Base-by-base conservation (phyloP, 2,113 vertebrate species). In the Myanophis thanlyinensis region DNA sequence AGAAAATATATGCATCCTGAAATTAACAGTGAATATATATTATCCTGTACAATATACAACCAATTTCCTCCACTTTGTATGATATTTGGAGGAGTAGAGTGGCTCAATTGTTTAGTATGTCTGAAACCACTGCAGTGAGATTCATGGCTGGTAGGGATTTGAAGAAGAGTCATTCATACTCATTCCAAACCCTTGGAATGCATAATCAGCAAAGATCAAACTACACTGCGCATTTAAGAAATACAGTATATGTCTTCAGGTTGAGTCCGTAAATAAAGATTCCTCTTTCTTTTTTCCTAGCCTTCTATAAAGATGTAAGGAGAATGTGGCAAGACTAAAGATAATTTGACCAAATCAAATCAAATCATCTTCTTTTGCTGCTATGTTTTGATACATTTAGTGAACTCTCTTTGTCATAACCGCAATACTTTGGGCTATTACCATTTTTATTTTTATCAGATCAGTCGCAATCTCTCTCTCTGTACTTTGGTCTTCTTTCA, bases 321-420 rank as follows among this genome's bases (percentile, higher is more conserved):
- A 13, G 25, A 4, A 88, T 88, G 9, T 30, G 52, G n/a, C 5
- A 93, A 23, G 80, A 53, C 2, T 90, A 48, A 15, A 90, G 46
- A 67, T 91, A 88, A 91, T 80, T 46, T 80, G 87, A 89, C 89
- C 22, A 95, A 91, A 93, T 1, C 47, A 59, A 27, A 11, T 3
- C 18, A 84, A 89, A 91, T 5, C 44, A 0, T 15, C 47, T 94
- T 80, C 44, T 56, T 94, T 94, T 89, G 88, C 44, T 91, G 91
- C 30, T 92, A 92, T 93, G 88, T 90, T 95, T 94, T 97, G 87
- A 94, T 91, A 94, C 1, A 5, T 92, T 94, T 94, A 93, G 94
- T 22, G 94, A 95, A 15, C 67, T 93, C 46, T 86, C 18, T 87
- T 89, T 93, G 20, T 94, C 59, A 54, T 90, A 93, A 94, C 46